phyloP scores from a whole-genome alignment of 2,797 vertebrate genomes.

The Danio choprae region DNA sequence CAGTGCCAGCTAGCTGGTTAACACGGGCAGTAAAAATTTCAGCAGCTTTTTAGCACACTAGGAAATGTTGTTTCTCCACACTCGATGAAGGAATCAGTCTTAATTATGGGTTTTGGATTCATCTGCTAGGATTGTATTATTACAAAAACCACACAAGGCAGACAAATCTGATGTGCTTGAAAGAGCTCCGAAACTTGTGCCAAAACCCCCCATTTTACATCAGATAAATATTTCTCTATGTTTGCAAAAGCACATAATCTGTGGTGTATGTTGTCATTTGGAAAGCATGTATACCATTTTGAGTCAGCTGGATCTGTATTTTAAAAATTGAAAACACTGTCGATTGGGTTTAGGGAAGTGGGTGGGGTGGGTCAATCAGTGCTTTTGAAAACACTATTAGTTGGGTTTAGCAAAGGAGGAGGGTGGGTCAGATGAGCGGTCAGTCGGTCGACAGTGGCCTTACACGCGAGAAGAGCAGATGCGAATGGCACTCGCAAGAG shows the following conservation, averaged over 20 bases:
- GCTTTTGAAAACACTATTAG: too few relatives aligned
- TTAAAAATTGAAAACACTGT: too few relatives aligned
- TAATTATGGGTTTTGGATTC: slow-evolving; percentile 8
- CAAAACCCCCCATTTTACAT: not conserved
- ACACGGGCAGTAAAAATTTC: slow-evolving; percentile 24
- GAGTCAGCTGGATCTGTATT: not conserved
- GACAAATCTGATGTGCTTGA: not conserved
- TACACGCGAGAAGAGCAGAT: too few relatives aligned
- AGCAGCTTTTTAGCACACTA: not conserved
- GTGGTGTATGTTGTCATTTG: not conserved
- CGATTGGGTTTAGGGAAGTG: too few relatives aligned
- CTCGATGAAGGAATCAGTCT: not conserved
- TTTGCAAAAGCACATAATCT: not conserved
- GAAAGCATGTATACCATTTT: not conserved
- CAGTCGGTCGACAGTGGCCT: too few relatives aligned
- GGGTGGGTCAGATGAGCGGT: too few relatives aligned
- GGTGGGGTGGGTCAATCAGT: too few relatives aligned
- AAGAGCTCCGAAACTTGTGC: not conserved
- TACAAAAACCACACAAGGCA: not conserved
- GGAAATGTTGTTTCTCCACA: slow-evolving; percentile 2
- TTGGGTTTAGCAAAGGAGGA: too few relatives aligned
- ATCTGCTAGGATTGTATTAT: not conserved
- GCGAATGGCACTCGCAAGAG: too few relatives aligned
- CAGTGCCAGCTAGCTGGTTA: not conserved
- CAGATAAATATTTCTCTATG: not conserved